Evolutionary conservation across 2,113 vertebrate genomes (phyloP).

Genomic region (Limanda limanda): DNA sequence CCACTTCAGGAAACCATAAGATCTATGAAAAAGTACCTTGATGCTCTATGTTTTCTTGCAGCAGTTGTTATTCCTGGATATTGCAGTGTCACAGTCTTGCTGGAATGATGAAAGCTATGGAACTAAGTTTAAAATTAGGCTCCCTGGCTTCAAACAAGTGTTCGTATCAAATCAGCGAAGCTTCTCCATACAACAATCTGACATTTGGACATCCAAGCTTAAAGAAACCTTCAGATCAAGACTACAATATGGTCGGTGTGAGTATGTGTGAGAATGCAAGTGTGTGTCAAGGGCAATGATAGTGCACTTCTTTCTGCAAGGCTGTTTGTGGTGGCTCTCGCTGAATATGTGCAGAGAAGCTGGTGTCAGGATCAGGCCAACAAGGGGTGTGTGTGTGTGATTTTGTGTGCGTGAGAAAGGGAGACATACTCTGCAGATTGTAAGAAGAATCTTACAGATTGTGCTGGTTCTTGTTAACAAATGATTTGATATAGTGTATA

Average conservation of each 20-base stretch:
- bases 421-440: no score
- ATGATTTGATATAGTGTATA: no score
- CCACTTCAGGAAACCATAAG: no score
- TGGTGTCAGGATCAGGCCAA: constrained; percentile 31
- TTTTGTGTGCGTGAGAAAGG: neutral
- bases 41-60: no score
- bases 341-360: constrained; percentile 17
- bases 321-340: constrained; percentile 21
- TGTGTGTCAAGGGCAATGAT: constrained; percentile 15
- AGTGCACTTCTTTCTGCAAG: constrained; percentile 6
- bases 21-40: no score
- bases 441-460: no score
- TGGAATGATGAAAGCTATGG: no score
- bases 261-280: neutral
- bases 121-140: no score
- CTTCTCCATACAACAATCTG: no score
- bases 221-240: neutral
- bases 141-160: neutral
- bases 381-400: neutral
- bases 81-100: neutral
- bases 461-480: no score
- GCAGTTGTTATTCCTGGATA: no score
- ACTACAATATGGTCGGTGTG: neutral
- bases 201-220: no score
- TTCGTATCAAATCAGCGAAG: neutral